Evolutionary conservation across 2,113 vertebrate species (phyloP).

Genomic region (Pycnonotus jocosus): DNA sequence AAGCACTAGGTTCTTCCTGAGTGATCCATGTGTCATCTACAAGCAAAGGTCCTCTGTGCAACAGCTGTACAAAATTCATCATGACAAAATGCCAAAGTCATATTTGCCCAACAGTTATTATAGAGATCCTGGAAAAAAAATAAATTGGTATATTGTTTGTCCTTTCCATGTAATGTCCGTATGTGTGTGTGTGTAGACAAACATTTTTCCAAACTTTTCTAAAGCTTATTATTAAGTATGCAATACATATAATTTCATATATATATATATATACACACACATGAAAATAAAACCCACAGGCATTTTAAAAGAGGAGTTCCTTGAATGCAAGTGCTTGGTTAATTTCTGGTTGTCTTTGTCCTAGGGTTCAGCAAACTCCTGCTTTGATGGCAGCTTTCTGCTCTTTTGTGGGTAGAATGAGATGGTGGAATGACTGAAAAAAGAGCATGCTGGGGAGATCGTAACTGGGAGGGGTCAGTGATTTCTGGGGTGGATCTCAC

Average conservation of each 20-base stretch:
- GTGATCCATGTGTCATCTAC: not conserved
- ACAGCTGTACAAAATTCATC: not conserved
- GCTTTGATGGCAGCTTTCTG: not conserved
- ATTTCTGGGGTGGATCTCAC: not conserved
- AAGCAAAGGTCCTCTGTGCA: not conserved
- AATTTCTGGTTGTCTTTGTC: not conserved
- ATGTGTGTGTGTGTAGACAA: not conserved
- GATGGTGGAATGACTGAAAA: not conserved
- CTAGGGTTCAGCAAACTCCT: not conserved
- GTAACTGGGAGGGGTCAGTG: not conserved
- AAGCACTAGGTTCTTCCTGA: not conserved
- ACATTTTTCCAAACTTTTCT: not conserved
- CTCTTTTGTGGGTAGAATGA: not conserved
- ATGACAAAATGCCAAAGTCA: not conserved
- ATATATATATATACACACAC: not conserved
- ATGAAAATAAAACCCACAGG: constrained; percentile 5
- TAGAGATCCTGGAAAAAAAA: not conserved
- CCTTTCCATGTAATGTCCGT: not conserved
- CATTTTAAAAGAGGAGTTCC: constrained; percentile 5
- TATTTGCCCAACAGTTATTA: not conserved
- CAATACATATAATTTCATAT: not conserved
- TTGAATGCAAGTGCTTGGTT: not conserved
- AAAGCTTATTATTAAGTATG: not conserved
- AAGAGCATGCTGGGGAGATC: not conserved
- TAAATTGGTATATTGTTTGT: not conserved